Base-by-base conservation (phyloP, 2,888 invertebrate species). In the Diploptera punctata region DNA sequence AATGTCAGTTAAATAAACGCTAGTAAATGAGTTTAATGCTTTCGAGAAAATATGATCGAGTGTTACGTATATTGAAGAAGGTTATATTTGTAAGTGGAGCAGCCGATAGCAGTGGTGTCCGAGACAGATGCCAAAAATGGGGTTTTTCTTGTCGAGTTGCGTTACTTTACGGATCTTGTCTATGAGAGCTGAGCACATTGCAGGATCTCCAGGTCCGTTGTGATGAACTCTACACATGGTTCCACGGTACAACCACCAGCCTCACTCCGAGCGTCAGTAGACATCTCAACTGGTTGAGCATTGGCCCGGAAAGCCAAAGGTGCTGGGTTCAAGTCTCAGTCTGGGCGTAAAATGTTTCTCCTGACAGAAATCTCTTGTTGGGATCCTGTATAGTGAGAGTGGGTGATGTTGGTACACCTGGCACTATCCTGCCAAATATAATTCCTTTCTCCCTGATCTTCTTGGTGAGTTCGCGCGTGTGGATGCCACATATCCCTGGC, bases 161-260 rank as follows among this genome's bases (percentile, higher is more conserved):
- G 97, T 78, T 0, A 92, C 84, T 29, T 83, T 84, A 75, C 85
- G 85, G 44, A 98, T 84, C 79, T 94, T 91, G 2, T 88, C 80
- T 1, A 98, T 90, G 0, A 95, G 92, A n/a, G 84, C 83, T 52
- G 86, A 83, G 80, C 98, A 98, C 81, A 92, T 88, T 76, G 87
- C 87, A 2, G 99, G 99, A 84, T 99, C 93, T 68, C 99, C 99
- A 0, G 99, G 99, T 0, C 99, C 99, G 81, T 99, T 99, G 80
- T n/a, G n/a, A n/a, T n/a, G n/a, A n/a, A n/a, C n/a, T n/a, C n/a
- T n/a, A n/a, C n/a, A n/a, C n/a, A 78, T 91, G 86, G 82, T 98
- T 87, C 97, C 98, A 99, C 0, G 99, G 98, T 0, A 99, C 95
- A 31, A 99, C 87, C 76, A 94, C 91, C 0, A 99, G 95, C 76